Percentiles rank a stretch among this genome's conserved stretches.
Evolutionary conservation across 2,888 invertebrate genomes (phyloP).

Genomic region (Elegia similella): DNA sequence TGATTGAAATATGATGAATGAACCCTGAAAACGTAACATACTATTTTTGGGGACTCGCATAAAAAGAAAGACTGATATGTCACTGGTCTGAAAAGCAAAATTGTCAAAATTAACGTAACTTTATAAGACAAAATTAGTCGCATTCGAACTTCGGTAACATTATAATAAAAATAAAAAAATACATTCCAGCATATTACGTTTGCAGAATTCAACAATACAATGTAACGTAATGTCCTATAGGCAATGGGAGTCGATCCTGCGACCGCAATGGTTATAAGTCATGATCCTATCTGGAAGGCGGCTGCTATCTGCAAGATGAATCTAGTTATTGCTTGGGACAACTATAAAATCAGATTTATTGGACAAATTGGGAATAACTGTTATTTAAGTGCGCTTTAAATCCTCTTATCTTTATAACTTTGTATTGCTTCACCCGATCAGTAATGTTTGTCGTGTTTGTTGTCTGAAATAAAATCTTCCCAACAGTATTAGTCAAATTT

Average conservation of each 20-base stretch:
- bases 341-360: constrained; percentile 52
- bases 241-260: constrained; percentile 6
- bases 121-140: no score
- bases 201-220: not conserved
- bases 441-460: not conserved
- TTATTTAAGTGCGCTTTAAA: constrained; percentile 11
- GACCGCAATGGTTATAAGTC: constrained; percentile 1
- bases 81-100: no score
- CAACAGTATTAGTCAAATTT: no score
- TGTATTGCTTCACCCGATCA: constrained; percentile 3
- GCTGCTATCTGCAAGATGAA: constrained; percentile 48
- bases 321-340: constrained; percentile 52
- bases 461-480: not conserved
- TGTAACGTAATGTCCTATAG: constrained; percentile 8
- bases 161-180: no score
- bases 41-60: no score
- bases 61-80: no score
- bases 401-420: constrained; percentile 8
- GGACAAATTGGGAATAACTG: constrained; percentile 30
- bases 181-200: not conserved
- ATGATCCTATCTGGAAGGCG: constrained; percentile 37
- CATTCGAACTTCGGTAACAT: no score
- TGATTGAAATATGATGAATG: no score
- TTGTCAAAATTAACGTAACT: no score
- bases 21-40: no score